Evolutionary conservation across 2,113 vertebrate genomes (phyloP).

Genomic region (Zeus faber): DNA sequence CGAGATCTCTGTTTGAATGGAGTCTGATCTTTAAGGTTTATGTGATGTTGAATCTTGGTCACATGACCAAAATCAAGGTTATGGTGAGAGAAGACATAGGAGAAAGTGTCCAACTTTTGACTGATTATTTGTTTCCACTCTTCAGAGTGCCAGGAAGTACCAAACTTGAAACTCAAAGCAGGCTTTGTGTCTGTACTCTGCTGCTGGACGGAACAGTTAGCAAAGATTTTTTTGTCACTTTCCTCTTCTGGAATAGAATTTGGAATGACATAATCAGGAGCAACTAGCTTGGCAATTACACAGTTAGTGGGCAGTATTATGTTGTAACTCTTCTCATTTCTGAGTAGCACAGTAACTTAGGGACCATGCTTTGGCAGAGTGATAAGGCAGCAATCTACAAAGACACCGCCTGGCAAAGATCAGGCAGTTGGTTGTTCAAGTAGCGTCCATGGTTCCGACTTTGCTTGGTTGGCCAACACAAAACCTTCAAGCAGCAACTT

Average conservation of each 20-base stretch:
- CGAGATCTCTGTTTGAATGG: constrained; percentile 16
- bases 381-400: background rate
- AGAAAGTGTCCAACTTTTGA: background rate
- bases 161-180: background rate
- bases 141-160: background rate
- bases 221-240: background rate
- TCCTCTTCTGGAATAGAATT: background rate
- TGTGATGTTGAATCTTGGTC: constrained; percentile 6
- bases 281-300: background rate
- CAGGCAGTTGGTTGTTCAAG: background rate
- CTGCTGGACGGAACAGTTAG: background rate
- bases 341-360: background rate
- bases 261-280: constrained; percentile 1
- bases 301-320: background rate
- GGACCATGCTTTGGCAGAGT: background rate
- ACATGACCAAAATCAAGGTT: constrained; percentile 15
- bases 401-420: background rate
- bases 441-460: background rate
- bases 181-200: background rate
- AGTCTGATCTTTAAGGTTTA: constrained; percentile 20
- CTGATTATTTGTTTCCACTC: constrained; percentile 9
- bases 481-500: background rate
- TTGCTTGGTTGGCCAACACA: background rate
- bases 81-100: constrained; percentile 7
- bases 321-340: background rate